Percentiles rank a stretch among this genome's conserved stretches.
Evolutionary conservation across 2,888 invertebrate species (phyloP).

Genomic region (Pantelozetes paolii): DNA sequence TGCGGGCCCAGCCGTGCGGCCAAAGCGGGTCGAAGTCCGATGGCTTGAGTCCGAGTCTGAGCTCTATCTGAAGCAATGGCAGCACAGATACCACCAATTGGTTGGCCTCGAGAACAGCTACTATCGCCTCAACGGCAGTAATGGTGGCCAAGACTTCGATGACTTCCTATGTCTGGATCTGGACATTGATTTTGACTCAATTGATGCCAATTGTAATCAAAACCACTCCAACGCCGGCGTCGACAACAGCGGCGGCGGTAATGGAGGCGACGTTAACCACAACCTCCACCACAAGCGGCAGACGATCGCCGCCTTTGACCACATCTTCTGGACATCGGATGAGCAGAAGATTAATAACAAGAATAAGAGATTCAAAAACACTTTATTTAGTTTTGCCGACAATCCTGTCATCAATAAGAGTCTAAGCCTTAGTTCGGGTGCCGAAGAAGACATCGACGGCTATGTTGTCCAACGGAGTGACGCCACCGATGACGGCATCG

Average conservation of each 20-base stretch:
- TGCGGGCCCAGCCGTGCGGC: not conserved
- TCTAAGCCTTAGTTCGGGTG: not conserved
- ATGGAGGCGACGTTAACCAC: too few relatives aligned
- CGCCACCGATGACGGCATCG: not conserved
- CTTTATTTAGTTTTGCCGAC: not conserved
- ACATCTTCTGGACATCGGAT: conserved; percentile 5
- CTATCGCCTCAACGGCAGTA: not conserved
- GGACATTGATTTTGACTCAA: conserved; percentile 4
- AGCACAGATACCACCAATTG: conserved; percentile 40
- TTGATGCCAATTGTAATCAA: not conserved
- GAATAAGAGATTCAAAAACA: not conserved
- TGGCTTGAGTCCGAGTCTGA: conserved; percentile 38
- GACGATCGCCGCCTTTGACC: not conserved
- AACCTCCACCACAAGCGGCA: not conserved
- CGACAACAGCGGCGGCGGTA: not conserved
- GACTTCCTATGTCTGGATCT: not conserved
- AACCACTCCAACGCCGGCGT: not conserved
- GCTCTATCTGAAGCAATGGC: conserved; percentile 40
- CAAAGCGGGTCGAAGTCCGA: conserved; percentile 40
- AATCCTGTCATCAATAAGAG: not conserved
- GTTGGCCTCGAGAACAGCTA: conserved; percentile 28
- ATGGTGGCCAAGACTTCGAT: not conserved
- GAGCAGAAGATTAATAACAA: not conserved
- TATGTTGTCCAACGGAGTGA: not conserved
- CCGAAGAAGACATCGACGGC: conserved; percentile 1